Percentiles rank a stretch among this genome's conserved stretches.
phyloP scores from a whole-genome alignment of 2,113 vertebrate species.

The Neolamprologus caudopunctatus region DNA sequence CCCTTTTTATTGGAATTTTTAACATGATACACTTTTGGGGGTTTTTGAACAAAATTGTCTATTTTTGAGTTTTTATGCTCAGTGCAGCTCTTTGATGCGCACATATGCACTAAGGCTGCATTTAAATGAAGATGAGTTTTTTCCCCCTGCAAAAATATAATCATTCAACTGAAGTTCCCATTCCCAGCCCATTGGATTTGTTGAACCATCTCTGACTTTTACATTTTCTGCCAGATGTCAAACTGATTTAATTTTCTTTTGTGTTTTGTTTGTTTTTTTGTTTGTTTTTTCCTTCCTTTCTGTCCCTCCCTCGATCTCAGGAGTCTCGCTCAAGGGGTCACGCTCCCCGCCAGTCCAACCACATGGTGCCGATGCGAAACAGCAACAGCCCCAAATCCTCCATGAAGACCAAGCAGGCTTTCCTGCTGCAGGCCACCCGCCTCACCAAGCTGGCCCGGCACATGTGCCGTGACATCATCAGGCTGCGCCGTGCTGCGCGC shows the following conservation, averaged over 20 bases:
- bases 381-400: slow-evolving; percentile 92
- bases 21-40: not conserved
- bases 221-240: not conserved
- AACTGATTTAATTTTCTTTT: not conserved
- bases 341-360: slow-evolving; percentile 83
- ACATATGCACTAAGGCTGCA: not conserved
- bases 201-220: not conserved
- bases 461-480: slow-evolving; percentile 96
- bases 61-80: not conserved
- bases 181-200: not conserved
- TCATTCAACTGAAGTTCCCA: not conserved
- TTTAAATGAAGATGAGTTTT: not conserved
- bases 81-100: not conserved
- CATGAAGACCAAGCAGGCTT: slow-evolving; percentile 95
- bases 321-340: slow-evolving; percentile 82
- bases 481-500: slow-evolving; percentile 92
- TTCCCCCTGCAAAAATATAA: not conserved
- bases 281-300: not conserved
- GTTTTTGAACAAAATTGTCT: not conserved
- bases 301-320: slow-evolving; percentile 44
- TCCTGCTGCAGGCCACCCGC: slow-evolving; percentile 91
- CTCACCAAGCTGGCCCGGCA: slow-evolving; percentile 97
- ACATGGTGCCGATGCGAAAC: slow-evolving; percentile 88
- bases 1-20: not conserved
- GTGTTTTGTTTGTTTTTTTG: not conserved